Evolutionary conservation across 2,888 invertebrate species (phyloP).

Genomic region (Eilema griseolum): DNA sequence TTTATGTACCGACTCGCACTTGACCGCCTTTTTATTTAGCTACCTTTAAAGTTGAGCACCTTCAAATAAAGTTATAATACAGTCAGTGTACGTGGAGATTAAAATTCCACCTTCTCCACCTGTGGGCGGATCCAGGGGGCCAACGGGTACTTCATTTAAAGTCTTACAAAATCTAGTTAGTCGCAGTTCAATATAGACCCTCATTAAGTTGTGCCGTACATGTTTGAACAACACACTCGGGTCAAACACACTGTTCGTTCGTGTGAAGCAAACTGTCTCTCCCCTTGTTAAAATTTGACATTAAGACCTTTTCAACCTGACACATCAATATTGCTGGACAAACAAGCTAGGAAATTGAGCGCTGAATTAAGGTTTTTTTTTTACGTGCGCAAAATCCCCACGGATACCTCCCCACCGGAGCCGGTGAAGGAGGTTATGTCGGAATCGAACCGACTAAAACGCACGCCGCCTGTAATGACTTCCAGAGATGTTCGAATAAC

Average conservation of each 20-base stretch:
- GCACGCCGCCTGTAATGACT: no score
- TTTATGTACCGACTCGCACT: no score
- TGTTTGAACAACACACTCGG: slow-evolving; percentile 25
- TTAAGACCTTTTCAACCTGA: slow-evolving; percentile 24
- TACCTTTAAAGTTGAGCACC: no score
- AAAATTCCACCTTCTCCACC: not conserved
- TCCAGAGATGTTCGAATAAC: no score
- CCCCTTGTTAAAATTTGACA: slow-evolving; percentile 32
- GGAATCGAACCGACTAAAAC: no score
- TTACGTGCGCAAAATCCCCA: not conserved
- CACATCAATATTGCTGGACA: slow-evolving; percentile 20
- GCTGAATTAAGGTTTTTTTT: not conserved
- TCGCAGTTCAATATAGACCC: slow-evolving; percentile 18
- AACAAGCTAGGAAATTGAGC: not conserved
- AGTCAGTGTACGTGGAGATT: not conserved
- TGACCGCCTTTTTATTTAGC: no score
- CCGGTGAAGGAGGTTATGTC: no score
- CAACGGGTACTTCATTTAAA: not conserved
- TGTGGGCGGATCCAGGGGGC: not conserved
- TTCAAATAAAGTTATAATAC: not conserved
- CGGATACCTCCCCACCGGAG: no score
- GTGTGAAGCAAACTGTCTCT: not conserved
- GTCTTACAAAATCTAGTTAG: not conserved
- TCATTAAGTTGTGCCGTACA: slow-evolving; percentile 24
- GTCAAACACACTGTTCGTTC: not conserved